Percentiles rank a stretch among this genome's conserved stretches.
Conservation (phyloP, 2,888 invertebrate species). For the Ischnura elegans region DNA sequence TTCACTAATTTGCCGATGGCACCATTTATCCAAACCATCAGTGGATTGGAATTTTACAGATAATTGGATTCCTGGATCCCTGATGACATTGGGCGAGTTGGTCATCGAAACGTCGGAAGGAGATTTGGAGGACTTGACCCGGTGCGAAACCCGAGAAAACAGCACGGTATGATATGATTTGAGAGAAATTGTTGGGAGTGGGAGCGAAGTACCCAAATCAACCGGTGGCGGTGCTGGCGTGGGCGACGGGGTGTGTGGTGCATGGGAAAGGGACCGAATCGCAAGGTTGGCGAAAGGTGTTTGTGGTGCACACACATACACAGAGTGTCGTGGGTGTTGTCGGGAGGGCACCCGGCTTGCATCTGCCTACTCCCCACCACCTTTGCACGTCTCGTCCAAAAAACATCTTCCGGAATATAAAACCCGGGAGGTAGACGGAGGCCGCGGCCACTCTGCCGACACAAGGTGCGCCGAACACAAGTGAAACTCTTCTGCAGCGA, state of each 20-base stretch:
- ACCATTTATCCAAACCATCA: too few species aligned
- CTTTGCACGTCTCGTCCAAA: not conserved
- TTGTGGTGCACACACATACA: not conserved
- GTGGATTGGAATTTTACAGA: too few species aligned
- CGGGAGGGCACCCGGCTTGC: not conserved
- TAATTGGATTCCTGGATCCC: too few species aligned
- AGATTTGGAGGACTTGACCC: too few species aligned
- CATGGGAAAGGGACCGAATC: not conserved
- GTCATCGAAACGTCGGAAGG: too few species aligned
- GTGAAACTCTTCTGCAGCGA: too few species aligned
- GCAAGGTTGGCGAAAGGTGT: slow-evolving; percentile 30
- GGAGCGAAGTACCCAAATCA: not conserved
- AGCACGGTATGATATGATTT: too few species aligned
- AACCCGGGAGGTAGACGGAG: not conserved
- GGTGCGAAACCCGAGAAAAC: too few species aligned
- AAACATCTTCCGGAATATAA: slow-evolving; percentile 48
- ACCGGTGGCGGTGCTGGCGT: not conserved
- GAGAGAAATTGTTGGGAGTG: not conserved
- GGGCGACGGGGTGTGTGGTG: not conserved
- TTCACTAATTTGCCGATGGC: too few species aligned
- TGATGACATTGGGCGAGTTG: too few species aligned
- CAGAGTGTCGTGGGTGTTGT: not conserved
- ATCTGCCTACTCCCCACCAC: not conserved
- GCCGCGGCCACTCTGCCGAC: not conserved
- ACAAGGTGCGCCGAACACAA: not conserved